Base-by-base conservation (phyloP, 2,888 invertebrate species). In the Nipponacmea schrenckii region DNA sequence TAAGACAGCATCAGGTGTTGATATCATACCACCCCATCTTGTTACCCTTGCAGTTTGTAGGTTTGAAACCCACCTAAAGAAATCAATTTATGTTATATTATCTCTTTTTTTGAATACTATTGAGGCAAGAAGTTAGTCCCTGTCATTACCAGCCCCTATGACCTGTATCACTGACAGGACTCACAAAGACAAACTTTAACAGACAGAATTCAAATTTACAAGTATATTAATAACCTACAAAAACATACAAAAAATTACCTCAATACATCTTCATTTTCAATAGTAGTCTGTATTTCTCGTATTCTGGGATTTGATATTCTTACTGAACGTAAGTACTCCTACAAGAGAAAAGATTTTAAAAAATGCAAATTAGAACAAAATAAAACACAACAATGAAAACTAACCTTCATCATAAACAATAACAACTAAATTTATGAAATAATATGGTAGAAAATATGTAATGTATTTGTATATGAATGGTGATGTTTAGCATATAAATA, bases 1-100 rank as follows among this genome's bases (percentile, higher is more conserved):
- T 68, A 97, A 91, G 69, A 95, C 94, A 89, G 96, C 95, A 88
- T 98, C 97, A 0, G 98, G 98, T 15, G 98, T 98, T 44, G 97
- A 97, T 85, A 98, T 98, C 96, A 98, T 97, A 71, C 97, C 97
- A 70, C 97, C 98, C 98, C 97, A 98, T 72, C 97, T 92, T 0
- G 96, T 96, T 64, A 98, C 97, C 74, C 96, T 91, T 26, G 89
- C 88, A 20, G 85, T 79, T 69, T 84, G 84, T 44, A 89, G 76
- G 62, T 83, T 83, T 39, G 76, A 75, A 31, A 85, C 83, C 89
- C 89, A 89, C 71, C 88, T 86, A 73, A 5, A 68, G 71, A 56
- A 64, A 31, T 20, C 26, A 39, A 8, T 1, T 8, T 14, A n/a
- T n/a, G 0, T 20, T 62, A 39, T 39, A 39, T 39, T 39, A n/a